Percentiles rank a stretch among this genome's conserved stretches.
Evolutionary conservation across 2,797 vertebrate species (phyloP).

Genomic region (Serranus cabrilla): DNA sequence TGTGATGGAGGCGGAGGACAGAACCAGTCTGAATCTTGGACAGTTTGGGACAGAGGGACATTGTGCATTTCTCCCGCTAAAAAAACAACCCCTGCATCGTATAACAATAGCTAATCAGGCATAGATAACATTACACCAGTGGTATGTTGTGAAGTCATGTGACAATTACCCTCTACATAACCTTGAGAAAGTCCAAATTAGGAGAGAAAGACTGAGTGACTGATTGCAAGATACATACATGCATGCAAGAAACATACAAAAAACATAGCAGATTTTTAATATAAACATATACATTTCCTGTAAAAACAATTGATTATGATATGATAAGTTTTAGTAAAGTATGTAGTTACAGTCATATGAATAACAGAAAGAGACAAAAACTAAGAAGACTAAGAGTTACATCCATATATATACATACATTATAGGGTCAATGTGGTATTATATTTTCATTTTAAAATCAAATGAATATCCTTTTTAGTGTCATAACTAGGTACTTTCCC

Average conservation of each 20-base stretch:
- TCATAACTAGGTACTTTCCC: background rate
- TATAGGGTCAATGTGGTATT: background rate
- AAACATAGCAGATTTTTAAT: background rate
- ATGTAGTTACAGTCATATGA: background rate
- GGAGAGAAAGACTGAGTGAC: constrained; percentile 1
- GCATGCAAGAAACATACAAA: background rate
- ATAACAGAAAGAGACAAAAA: background rate
- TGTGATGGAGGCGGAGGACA: background rate
- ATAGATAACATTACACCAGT: constrained; percentile 50
- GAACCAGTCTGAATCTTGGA: background rate
- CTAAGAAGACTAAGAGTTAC: background rate
- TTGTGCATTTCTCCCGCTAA: background rate
- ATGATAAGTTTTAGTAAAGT: background rate
- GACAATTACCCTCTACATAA: constrained; percentile 39
- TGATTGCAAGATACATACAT: background rate
- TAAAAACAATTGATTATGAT: background rate
- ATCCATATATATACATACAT: background rate
- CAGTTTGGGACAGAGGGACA: background rate
- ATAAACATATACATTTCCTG: background rate
- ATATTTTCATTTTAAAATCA: background rate
- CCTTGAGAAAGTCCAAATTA: constrained; percentile 37
- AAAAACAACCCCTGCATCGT: constrained; percentile 6
- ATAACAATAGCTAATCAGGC: constrained; percentile 35
- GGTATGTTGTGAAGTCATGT: constrained; percentile 49
- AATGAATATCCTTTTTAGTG: background rate